Conservation (phyloP, 1,140 invertebrate species). For the Megalonaias nervosa region DNA sequence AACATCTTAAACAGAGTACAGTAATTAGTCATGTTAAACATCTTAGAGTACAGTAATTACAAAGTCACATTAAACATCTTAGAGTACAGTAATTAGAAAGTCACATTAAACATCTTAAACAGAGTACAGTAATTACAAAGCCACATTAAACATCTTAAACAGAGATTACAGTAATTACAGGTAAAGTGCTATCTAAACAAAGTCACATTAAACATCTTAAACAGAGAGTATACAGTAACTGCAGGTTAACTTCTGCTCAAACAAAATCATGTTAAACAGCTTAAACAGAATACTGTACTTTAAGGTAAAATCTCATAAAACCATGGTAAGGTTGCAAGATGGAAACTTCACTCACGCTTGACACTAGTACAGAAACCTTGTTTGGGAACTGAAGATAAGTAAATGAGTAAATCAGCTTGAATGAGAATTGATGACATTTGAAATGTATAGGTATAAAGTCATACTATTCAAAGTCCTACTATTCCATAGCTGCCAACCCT, state of each 20-base stretch:
- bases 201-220: slow-evolving; percentile 97
- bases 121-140: slow-evolving; percentile 95
- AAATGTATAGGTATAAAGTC: no score
- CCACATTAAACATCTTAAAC: slow-evolving; percentile 92
- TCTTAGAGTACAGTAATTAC: slow-evolving; percentile 96
- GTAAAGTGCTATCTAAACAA: slow-evolving; percentile 80
- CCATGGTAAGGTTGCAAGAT: no score
- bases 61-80: slow-evolving; percentile 95
- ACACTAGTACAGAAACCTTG: no score
- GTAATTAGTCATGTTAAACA: slow-evolving; percentile 96
- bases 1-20: slow-evolving; percentile 97
- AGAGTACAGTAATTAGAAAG: slow-evolving; percentile 95
- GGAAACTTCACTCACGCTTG: no score
- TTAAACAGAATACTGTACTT: slow-evolving; percentile 82
- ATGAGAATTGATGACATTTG: no score
- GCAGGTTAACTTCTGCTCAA: slow-evolving; percentile 80
- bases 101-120: slow-evolving; percentile 97
- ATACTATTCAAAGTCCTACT: no score
- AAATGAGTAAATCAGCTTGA: no score
- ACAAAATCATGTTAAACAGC: slow-evolving; percentile 93
- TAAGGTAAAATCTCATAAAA: no score
- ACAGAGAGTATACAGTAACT: slow-evolving; percentile 96
- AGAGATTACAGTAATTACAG: slow-evolving; percentile 95
- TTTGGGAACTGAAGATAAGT: no score
- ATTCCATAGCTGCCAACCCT: no score